These are phyloP conservation scores for Ciconia boyciana DNA, from an alignment of 2,113 vertebrate species.

Conservation along the genomic window DNA sequence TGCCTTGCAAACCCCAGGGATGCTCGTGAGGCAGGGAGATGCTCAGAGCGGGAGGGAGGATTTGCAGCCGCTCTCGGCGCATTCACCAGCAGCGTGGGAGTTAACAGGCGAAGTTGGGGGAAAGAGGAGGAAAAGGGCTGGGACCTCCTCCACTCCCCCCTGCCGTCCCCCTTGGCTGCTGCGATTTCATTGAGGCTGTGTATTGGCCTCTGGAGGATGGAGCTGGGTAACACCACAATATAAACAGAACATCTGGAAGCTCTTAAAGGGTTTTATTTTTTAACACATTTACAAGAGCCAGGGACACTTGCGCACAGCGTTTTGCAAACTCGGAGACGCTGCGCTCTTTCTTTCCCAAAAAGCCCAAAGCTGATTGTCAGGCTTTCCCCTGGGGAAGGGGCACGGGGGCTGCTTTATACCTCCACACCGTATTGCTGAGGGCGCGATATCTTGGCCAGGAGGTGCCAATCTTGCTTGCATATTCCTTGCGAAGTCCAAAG, in stretches of 20 bases:
- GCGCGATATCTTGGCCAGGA: neutral
- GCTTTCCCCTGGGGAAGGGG: neutral
- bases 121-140: neutral
- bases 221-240: slow-evolving; percentile 34
- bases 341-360: neutral
- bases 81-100: neutral
- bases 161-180: neutral
- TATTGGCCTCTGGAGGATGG: slow-evolving; percentile 19
- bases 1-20: neutral
- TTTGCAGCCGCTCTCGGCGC: neutral
- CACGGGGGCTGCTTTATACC: neutral
- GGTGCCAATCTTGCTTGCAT: neutral
- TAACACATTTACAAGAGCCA: slow-evolving; percentile 55
- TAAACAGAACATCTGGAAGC: slow-evolving; percentile 69
- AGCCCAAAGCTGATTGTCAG: neutral
- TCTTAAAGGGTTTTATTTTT: slow-evolving; percentile 61
- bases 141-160: neutral
- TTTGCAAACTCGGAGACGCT: neutral
- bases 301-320: slow-evolving; percentile 17
- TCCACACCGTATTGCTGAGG: fast-evolving
- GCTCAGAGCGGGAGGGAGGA: neutral
- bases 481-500: neutral
- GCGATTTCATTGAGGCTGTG: slow-evolving; percentile 15
- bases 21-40: neutral
- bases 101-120: neutral